A percentile compares a stretch with the other conserved stretches of the same genome.
phyloP scores from a whole-genome alignment of 2,888 invertebrate species.

The Amblyjoppa proteus region DNA sequence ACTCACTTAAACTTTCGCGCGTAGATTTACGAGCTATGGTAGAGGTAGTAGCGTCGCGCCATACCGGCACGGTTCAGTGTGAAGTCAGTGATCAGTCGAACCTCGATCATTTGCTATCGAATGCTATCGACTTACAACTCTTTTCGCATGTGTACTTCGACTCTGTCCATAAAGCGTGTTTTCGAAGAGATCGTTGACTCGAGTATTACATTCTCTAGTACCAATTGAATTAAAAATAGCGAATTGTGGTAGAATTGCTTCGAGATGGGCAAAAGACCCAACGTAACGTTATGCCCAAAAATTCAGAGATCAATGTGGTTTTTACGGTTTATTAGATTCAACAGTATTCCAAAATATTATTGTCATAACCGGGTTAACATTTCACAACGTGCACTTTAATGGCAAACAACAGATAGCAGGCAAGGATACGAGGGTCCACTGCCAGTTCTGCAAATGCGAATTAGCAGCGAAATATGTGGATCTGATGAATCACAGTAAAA shows the following conservation, averaged over 20 bases:
- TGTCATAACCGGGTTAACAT: neutral
- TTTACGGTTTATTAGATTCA: neutral
- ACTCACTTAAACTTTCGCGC: neutral
- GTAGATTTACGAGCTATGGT: neutral
- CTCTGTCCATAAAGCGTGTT: neutral
- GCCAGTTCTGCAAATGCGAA: slow-evolving; percentile 56
- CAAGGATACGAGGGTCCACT: slow-evolving; percentile 42
- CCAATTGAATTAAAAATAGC: neutral
- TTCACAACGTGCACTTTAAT: slow-evolving; percentile 13
- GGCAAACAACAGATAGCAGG: slow-evolving; percentile 36
- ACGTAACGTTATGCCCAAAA: slow-evolving; percentile 26
- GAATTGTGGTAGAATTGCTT: neutral
- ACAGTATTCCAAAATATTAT: too few species aligned
- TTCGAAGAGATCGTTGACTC: neutral
- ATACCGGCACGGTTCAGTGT: neutral
- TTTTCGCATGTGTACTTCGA: slow-evolving; percentile 7
- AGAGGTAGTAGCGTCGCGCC: neutral
- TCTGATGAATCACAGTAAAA: slow-evolving; percentile 55
- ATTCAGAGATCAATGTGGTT: slow-evolving; percentile 5
- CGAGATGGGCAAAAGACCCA: slow-evolving; percentile 27
- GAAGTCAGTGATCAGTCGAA: slow-evolving; percentile 13
- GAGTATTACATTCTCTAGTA: slow-evolving; percentile 15
- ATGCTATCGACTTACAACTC: slow-evolving; percentile 18
- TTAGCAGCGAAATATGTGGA: slow-evolving; percentile 50
- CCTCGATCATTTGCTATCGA: neutral